Conservation (phyloP, 2,797 vertebrate genomes). For the Microctenopoma stevenorrisi region DNA sequence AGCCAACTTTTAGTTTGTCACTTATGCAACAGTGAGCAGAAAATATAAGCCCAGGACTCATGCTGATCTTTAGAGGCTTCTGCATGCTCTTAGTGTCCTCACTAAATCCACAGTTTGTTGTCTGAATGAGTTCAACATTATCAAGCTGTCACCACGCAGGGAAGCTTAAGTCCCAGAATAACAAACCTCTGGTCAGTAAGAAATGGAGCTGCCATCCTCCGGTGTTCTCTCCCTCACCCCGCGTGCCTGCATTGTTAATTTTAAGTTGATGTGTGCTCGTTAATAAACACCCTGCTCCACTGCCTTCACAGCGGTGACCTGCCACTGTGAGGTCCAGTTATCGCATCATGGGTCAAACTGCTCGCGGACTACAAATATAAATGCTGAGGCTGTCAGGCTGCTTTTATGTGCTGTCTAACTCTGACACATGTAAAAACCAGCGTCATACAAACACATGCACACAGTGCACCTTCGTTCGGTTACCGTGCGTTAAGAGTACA, state of each 20-base stretch:
- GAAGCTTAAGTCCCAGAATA: conserved; percentile 65
- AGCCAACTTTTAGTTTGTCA: not conserved
- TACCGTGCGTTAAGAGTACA: not conserved
- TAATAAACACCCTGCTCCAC: conserved; percentile 13
- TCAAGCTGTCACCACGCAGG: conserved; percentile 70
- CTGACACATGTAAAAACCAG: not conserved
- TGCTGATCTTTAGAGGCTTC: conserved; percentile 26
- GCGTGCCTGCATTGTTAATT: conserved; percentile 52
- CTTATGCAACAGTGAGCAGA: not conserved
- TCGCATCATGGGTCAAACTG: not conserved
- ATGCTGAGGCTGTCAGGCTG: conserved; percentile 21
- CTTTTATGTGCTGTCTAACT: conserved; percentile 16
- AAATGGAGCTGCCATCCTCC: conserved; percentile 38
- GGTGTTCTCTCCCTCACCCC: conserved; percentile 66
- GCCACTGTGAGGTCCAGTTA: not conserved
- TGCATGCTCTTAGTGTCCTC: conserved; percentile 40
- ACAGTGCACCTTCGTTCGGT: not conserved
- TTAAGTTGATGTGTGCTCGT: conserved; percentile 34
- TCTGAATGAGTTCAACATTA: conserved; percentile 58
- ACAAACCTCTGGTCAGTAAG: conserved; percentile 59
- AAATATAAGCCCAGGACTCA: conserved; percentile 6
- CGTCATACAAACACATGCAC: not conserved
- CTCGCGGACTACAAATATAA: conserved; percentile 14
- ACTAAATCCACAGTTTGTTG: conserved; percentile 65
- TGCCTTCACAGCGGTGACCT: conserved; percentile 30